Percentiles rank a stretch among this genome's conserved stretches.
Conservation (phyloP, 2,888 invertebrate species). For the Drosophila aldrichi region DNA sequence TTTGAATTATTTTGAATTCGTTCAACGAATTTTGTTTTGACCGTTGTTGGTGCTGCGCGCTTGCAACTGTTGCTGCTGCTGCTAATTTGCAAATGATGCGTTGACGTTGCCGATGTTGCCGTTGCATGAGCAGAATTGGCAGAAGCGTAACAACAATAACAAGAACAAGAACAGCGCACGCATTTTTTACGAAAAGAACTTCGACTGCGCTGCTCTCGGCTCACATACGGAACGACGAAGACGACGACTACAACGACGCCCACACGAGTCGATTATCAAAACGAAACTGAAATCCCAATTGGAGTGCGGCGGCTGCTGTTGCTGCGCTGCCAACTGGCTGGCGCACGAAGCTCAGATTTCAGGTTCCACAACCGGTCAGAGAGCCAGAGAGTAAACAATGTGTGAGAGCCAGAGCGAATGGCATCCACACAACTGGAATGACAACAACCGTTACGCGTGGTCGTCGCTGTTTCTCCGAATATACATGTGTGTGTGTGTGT, state of each 20-base stretch:
- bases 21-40: constrained; percentile 48
- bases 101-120: constrained; percentile 39
- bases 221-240: constrained; percentile 30
- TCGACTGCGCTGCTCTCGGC: constrained; percentile 32
- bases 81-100: constrained; percentile 66
- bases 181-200: constrained; percentile 49
- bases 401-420: constrained; percentile 30
- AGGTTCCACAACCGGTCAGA: constrained; percentile 51
- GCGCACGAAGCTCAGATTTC: constrained; percentile 77
- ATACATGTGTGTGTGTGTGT: constrained; percentile 3
- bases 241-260: constrained; percentile 58
- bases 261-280: constrained; percentile 71
- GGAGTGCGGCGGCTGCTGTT: constrained; percentile 41
- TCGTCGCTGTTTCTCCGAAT: constrained; percentile 8
- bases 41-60: constrained; percentile 26
- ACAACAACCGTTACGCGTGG: constrained; percentile 53
- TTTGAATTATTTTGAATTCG: constrained; percentile 39
- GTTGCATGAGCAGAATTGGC: constrained; percentile 42
- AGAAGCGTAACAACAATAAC: constrained; percentile 31
- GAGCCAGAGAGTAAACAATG: constrained; percentile 1
- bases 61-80: constrained; percentile 51
- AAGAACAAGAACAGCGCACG: constrained; percentile 45
- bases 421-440: constrained; percentile 66
- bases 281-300: constrained; percentile 64
- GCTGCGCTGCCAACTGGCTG: constrained; percentile 49